A percentile compares a stretch with the other conserved stretches of the same genome.
phyloP scores from a whole-genome alignment of 2,888 invertebrate genomes.

The Drosophila emarginata region DNA sequence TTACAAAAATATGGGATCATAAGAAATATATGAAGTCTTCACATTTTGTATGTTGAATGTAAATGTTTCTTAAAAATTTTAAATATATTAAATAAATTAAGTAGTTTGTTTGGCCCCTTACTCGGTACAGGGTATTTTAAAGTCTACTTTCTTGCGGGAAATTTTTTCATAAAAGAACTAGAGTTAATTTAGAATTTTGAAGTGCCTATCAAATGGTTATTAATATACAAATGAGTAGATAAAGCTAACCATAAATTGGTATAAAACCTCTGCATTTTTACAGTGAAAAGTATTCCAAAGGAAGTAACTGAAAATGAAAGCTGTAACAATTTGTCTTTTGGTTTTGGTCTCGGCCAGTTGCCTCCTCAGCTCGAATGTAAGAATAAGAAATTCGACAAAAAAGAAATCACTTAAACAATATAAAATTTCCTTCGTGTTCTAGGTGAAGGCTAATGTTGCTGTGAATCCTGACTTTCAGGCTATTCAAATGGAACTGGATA shows the following conservation, averaged over 20 bases:
- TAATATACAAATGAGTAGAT: neutral
- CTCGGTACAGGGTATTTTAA: neutral
- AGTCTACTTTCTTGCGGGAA: neutral
- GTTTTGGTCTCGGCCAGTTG: slow-evolving; percentile 49
- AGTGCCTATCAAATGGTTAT: neutral
- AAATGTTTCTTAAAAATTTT: too few relatives aligned
- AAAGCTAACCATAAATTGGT: neutral
- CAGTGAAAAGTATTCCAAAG: neutral
- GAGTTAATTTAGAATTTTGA: neutral
- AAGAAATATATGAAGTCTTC: too few relatives aligned
- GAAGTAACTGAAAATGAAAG: slow-evolving; percentile 40
- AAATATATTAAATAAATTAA: too few relatives aligned
- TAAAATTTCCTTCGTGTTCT: neutral
- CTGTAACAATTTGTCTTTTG: slow-evolving; percentile 48
- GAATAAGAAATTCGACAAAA: neutral
- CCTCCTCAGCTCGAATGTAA: slow-evolving; percentile 46
- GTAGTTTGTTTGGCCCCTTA: neutral
- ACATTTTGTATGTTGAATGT: too few relatives aligned
- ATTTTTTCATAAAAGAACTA: neutral
- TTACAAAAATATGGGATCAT: too few relatives aligned
- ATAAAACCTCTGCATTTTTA: neutral
- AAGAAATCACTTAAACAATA: neutral
- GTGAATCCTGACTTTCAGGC: slow-evolving; percentile 14
- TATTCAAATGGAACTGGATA: slow-evolving; percentile 12
- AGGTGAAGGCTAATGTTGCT: slow-evolving; percentile 37